Evolutionary conservation across 2,888 invertebrate species (phyloP).

Genomic region (Stenodema calcarata): DNA sequence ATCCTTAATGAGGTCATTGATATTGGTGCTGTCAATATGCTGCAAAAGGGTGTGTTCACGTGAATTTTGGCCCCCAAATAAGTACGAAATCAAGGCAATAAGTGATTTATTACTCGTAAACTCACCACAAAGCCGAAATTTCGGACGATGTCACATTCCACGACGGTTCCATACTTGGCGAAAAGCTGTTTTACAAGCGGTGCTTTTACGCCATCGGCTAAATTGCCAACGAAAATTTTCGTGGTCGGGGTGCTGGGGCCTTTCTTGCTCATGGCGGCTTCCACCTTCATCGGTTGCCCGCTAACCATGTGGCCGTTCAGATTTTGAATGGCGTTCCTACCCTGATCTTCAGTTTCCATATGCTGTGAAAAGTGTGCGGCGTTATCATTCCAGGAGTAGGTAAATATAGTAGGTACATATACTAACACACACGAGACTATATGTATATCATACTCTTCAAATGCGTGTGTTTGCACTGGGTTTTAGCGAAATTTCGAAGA

Average conservation of each 20-base stretch:
- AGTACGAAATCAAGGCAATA: not conserved
- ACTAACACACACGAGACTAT: too few relatives aligned
- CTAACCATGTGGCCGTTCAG: slow-evolving; percentile 87
- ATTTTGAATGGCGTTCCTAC: slow-evolving; percentile 88
- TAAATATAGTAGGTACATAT: too few relatives aligned
- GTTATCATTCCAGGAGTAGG: too few relatives aligned
- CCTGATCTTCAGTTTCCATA: slow-evolving; percentile 93
- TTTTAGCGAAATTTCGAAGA: too few relatives aligned
- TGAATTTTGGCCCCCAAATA: not conserved
- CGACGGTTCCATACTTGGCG: slow-evolving; percentile 92
- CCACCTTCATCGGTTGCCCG: slow-evolving; percentile 88
- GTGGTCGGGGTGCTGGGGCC: slow-evolving; percentile 88
- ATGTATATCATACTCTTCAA: too few relatives aligned
- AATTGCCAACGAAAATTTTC: slow-evolving; percentile 96
- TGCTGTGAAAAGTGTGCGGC: slow-evolving; percentile 65
- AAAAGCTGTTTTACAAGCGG: slow-evolving; percentile 91
- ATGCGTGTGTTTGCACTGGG: too few relatives aligned
- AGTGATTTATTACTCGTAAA: not conserved
- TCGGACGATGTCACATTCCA: slow-evolving; percentile 96
- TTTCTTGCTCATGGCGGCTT: slow-evolving; percentile 88
- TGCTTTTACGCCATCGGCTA: slow-evolving; percentile 90
- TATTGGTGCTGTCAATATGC: slow-evolving; percentile 89
- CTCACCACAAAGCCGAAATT: slow-evolving; percentile 69
- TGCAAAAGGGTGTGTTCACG: slow-evolving; percentile 59
- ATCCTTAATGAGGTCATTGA: slow-evolving; percentile 89